A percentile compares a stretch with the other conserved stretches of the same genome.
These are phyloP conservation scores for Antitype chi DNA, from an alignment of 2,888 invertebrate genomes.

Conservation along the genomic window DNA sequence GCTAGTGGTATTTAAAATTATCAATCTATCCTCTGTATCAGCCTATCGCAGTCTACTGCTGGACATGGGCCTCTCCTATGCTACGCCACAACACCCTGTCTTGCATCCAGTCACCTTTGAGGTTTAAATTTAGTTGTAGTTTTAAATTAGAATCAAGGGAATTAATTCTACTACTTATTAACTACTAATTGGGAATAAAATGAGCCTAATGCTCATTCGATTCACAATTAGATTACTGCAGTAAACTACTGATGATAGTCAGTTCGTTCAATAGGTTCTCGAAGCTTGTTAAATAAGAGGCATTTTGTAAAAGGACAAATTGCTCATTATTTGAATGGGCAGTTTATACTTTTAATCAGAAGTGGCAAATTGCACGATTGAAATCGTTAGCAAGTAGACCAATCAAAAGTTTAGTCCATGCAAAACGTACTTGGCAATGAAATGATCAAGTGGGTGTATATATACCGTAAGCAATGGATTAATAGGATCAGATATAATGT, in stretches of 20 bases:
- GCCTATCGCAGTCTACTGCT: background rate
- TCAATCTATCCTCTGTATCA: background rate
- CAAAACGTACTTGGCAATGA: background rate
- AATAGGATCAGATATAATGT: background rate
- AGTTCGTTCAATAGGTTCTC: background rate
- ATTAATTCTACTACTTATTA: background rate
- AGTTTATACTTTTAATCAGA: background rate
- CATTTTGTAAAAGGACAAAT: background rate
- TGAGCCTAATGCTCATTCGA: background rate
- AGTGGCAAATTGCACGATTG: background rate
- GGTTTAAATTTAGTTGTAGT: background rate
- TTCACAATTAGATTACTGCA: background rate
- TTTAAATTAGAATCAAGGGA: background rate
- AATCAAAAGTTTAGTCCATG: background rate
- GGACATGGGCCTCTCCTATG: too few species aligned
- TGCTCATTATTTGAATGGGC: background rate
- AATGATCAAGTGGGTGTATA: background rate
- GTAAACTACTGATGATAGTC: background rate
- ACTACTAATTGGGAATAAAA: background rate
- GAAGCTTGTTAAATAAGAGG: background rate
- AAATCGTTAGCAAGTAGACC: too few species aligned
- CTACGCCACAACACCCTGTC: background rate
- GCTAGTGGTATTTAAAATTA: background rate
- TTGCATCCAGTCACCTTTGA: background rate
- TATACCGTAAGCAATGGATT: background rate